Evolutionary conservation across 2,888 invertebrate genomes (phyloP), one percentile per base, ranked within the genome.

Genomic region (Toxonevra muliebris): DNA sequence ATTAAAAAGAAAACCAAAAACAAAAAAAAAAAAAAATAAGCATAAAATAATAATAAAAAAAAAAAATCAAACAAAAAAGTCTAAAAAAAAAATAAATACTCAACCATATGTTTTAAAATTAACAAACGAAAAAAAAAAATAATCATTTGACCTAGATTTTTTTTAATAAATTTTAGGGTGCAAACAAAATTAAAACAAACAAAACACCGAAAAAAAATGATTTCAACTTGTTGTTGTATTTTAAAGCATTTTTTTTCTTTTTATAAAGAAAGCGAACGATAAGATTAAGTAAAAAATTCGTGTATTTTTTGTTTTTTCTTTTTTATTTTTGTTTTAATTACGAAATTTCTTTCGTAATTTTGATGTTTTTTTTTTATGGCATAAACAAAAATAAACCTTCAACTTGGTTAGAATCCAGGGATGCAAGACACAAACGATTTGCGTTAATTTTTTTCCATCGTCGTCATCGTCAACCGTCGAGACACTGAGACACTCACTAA

Each of bases 401-500:
- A 77, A 77, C 77, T 77, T 77, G 77, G 74, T 76, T 71, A 71
- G 73, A 73, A 76, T 75, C 76, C 77, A 76, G 77, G 77, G 77
- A 76, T 77, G 54, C 48, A 42, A 59, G 13, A 13, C 45, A n/a
- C n/a, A n/a, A 30, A 30, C 30, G 7, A 4, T 30, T 30, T 30
- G 7, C 30, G 30, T 30, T 30, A 7, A n/a, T 30, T 30, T 30
- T 30, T 30, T 30, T 30, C 30, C 7, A 7, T 30, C 7, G 2
- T 30, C 30, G 7, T 30, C 7, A 7, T 30, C 7, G 30, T 30
- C 30, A 30, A 30, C 3, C 30, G 30, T 2, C 30, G 30, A 30
- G 30, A 7, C 30, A 30, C 30, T 30, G 30, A 2, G 30, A 7
- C 30, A 30, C 30, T 30, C 30, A 30, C 30, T 30, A 2, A 30